Evolutionary conservation across 2,113 vertebrate genomes (phyloP).

Genomic region (Cranoglanis bouderius): DNA sequence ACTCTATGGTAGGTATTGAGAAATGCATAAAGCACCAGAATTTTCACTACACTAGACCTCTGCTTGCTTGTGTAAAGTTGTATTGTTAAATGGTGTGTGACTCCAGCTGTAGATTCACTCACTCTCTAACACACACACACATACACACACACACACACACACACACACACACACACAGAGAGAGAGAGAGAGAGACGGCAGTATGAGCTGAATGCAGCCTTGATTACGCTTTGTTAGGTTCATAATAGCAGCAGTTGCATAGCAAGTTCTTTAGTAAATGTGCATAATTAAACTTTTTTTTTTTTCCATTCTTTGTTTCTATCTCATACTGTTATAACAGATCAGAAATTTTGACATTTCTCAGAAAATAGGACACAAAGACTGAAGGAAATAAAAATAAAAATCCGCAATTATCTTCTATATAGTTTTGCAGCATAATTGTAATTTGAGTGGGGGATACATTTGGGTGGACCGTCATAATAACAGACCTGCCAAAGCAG

Average conservation of each 20-base stretch:
- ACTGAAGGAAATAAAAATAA: neutral
- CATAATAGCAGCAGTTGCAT: slow-evolving; percentile 41
- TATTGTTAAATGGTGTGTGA: slow-evolving; percentile 46
- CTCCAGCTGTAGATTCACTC: slow-evolving; percentile 44
- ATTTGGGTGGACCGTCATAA: neutral
- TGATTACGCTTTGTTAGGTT: slow-evolving; percentile 57
- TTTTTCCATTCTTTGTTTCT: slow-evolving; percentile 1
- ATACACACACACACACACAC: slow-evolving; percentile 26
- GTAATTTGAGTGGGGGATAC: neutral
- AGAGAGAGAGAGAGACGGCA: neutral
- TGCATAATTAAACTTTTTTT: slow-evolving; percentile 37
- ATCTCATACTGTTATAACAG: neutral
- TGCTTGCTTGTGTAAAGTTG: slow-evolving; percentile 34
- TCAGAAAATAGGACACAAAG: neutral
- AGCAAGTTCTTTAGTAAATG: slow-evolving; percentile 27
- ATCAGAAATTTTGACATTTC: slow-evolving; percentile 16
- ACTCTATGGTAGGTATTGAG: neutral
- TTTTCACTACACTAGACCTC: slow-evolving; percentile 2
- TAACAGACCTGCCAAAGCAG: neutral
- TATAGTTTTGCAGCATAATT: neutral
- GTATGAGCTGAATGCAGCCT: slow-evolving; percentile 53
- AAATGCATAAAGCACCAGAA: slow-evolving; percentile 3
- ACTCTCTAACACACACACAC: neutral
- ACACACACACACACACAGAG: neutral
- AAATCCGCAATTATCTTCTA: neutral